Base-by-base conservation (phyloP, 2,888 invertebrate genomes). In the Branchipolynoe longqiensis region DNA sequence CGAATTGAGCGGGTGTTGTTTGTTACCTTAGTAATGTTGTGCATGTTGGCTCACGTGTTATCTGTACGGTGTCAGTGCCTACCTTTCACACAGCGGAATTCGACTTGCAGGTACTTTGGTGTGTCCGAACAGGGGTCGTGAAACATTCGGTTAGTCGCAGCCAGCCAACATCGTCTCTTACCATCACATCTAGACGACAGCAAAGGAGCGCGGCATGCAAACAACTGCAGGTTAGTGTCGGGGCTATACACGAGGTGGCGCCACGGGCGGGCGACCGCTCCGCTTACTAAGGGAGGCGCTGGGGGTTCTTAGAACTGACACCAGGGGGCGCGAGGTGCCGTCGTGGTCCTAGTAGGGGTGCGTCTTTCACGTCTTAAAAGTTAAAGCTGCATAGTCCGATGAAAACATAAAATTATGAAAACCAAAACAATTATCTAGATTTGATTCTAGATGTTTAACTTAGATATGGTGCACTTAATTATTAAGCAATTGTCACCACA, bases 101-200 rank as follows among this genome's bases (percentile, higher is more conserved):
- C 95, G 89, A 94, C 95, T 93, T 95, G 95, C 90, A 95, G 93
- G 94, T 95, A 95, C 94, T 95, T 95, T 90, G 93, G 93, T 88
- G 95, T 95, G 88, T 94, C 95, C 87, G 95, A 95, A 93, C 95
- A 95, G 87, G 95, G 95, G 91, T 95, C 95, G 89, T 93, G 95
- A 95, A 96, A 93, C 78, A 90, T 87, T 54, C 83, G 62, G 54
- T 87, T 87, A 59, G 83, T 54, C 38, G 88, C 87, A 4, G 64
- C 69, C 1, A 88, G 81, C 41, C 40, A 82, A 81, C 88, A 87
- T 38, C 64, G 40, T 73, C 41, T 38, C 41, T 82, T 73, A 48
- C 84, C 82, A n/a, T 83, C 84, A 86, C 87, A 87, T 54, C 87
- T 87, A n/a, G n/a, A n/a, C n/a, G n/a, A n/a, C n/a, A n/a, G n/a